phyloP scores from a whole-genome alignment of 1,140 invertebrate species.

The Saccostrea glomerata region DNA sequence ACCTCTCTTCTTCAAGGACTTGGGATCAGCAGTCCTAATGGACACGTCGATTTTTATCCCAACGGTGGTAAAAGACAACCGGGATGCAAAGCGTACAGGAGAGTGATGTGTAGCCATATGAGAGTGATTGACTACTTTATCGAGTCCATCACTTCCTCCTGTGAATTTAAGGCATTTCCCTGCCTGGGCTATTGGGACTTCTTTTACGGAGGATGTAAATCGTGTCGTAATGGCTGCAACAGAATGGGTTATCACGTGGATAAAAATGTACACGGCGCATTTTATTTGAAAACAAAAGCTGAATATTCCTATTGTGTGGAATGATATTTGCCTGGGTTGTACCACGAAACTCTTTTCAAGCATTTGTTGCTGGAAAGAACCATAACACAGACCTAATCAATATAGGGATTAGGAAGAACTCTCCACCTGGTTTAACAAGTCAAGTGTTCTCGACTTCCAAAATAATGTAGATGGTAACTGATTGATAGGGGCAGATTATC shows the following conservation, averaged over 20 bases:
- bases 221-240: slow-evolving; percentile 87
- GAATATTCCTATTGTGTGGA: slow-evolving; percentile 53
- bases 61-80: slow-evolving; percentile 77
- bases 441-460: too few species aligned
- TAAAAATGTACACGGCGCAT: slow-evolving; percentile 76
- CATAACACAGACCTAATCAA: too few species aligned
- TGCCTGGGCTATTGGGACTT: slow-evolving; percentile 83
- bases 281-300: slow-evolving; percentile 56
- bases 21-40: slow-evolving; percentile 64
- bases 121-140: slow-evolving; percentile 93
- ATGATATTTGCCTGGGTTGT: too few species aligned
- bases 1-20: not conserved
- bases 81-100: slow-evolving; percentile 64
- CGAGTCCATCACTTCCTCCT: slow-evolving; percentile 88
- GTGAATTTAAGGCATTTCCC: slow-evolving; percentile 87
- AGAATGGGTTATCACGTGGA: slow-evolving; percentile 90
- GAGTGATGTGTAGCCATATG: slow-evolving; percentile 91
- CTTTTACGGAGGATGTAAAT: slow-evolving; percentile 85
- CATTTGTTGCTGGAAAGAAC: too few species aligned
- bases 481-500: too few species aligned
- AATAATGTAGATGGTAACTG: too few species aligned
- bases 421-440: too few species aligned
- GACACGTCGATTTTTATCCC: slow-evolving; percentile 91
- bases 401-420: too few species aligned
- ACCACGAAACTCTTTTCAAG: too few species aligned